Conservation (phyloP, 2,888 invertebrate species). For the Lycaena phlaeas region DNA sequence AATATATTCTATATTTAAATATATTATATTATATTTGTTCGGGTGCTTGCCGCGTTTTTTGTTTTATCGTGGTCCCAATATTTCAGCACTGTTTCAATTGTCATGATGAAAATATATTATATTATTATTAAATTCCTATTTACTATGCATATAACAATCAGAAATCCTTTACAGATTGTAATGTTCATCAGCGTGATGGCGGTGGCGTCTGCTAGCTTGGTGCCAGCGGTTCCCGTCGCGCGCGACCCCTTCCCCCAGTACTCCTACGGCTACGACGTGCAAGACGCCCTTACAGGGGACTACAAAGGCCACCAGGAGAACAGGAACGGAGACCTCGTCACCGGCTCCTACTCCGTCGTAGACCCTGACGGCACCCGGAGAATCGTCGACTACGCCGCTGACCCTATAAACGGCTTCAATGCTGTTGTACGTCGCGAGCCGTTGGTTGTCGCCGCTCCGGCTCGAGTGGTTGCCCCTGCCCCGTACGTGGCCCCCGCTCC, state of each 20-base stretch:
- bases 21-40: too few species aligned
- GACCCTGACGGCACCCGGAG: slow-evolving; percentile 73
- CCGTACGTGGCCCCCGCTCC: slow-evolving; percentile 37
- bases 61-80: too few species aligned
- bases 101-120: too few species aligned
- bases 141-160: too few species aligned
- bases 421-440: slow-evolving; percentile 73
- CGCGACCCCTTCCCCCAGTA: slow-evolving; percentile 67
- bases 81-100: too few species aligned
- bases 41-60: too few species aligned
- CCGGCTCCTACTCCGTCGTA: slow-evolving; percentile 68
- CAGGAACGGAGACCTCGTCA: slow-evolving; percentile 70
- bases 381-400: slow-evolving; percentile 71
- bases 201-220: slow-evolving; percentile 45
- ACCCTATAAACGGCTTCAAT: slow-evolving; percentile 70
- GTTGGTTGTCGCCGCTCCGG: slow-evolving; percentile 35
- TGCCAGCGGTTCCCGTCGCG: slow-evolving; percentile 48
- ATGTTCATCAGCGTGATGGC: slow-evolving; percentile 58
- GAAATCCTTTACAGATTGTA: slow-evolving; percentile 49
- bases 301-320: slow-evolving; percentile 72
- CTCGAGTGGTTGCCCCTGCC: slow-evolving; percentile 34
- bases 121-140: too few species aligned
- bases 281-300: slow-evolving; percentile 73
- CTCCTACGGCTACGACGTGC: slow-evolving; percentile 72
- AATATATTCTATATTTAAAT: too few species aligned